These are phyloP conservation scores for Montipora sp. DNA, from an alignment of 64 coral and sea anemone genomes.

Conservation along the genomic window DNA sequence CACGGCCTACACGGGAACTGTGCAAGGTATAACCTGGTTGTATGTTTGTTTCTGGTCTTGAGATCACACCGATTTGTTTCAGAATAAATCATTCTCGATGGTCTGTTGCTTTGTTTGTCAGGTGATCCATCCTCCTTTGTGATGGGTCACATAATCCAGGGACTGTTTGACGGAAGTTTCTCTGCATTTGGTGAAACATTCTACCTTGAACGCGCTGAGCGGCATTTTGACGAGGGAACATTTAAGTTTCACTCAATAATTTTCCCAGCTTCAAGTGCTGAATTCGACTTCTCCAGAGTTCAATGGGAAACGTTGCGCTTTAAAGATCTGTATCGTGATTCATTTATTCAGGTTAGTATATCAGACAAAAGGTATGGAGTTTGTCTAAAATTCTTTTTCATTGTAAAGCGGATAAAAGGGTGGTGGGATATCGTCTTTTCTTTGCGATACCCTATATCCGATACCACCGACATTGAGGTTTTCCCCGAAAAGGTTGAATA, in stretches of 20 bases:
- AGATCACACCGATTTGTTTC: neutral
- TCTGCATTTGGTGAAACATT: conserved; percentile 36
- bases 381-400: neutral
- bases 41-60: neutral
- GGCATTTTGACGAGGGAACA: conserved; percentile 16
- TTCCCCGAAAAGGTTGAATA: neutral
- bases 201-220: conserved; percentile 64
- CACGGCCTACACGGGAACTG: conserved; percentile 50
- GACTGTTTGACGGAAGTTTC: conserved; percentile 82
- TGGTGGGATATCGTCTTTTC: neutral
- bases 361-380: no score
- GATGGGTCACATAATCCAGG: conserved; percentile 65
- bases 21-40: conserved; percentile 33
- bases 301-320: conserved; percentile 9
- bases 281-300: conserved; percentile 17
- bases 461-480: no score
- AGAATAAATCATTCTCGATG: neutral
- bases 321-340: neutral
- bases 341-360: neutral
- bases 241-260: conserved; percentile 76
- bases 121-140: conserved; percentile 62
- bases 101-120: neutral
- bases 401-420: no score
- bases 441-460: no score
- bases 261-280: conserved; percentile 45